Percentiles rank a stretch among this genome's conserved stretches.
These are phyloP conservation scores for Acinonyx jubatus DNA, from an alignment of 2,113 vertebrate genomes.

Conservation along the genomic window DNA sequence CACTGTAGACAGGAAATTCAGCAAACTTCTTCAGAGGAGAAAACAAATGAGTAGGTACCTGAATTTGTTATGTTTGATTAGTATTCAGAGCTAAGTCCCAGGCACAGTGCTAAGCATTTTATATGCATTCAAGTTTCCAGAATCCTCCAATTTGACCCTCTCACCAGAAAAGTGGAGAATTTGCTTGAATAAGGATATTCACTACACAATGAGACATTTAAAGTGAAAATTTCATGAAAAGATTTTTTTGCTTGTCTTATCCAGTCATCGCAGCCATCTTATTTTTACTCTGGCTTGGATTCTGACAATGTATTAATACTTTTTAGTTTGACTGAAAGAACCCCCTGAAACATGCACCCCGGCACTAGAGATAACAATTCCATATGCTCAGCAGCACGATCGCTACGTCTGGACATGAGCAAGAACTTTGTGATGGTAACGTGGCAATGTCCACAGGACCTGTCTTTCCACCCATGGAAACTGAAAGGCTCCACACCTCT, in stretches of 20 bases:
- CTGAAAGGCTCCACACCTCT: not conserved
- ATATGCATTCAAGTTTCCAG: not conserved
- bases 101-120: not conserved
- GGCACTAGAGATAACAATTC: not conserved
- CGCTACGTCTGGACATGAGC: not conserved
- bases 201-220: not conserved
- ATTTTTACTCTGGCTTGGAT: not conserved
- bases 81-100: not conserved
- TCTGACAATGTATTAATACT: not conserved
- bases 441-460: not conserved
- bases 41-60: not conserved
- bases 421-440: not conserved
- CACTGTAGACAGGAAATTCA: not conserved
- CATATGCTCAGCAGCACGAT: not conserved
- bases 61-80: not conserved
- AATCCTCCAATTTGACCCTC: not conserved
- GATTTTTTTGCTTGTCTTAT: not conserved
- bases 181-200: not conserved
- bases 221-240: not conserved
- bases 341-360: not conserved
- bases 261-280: not conserved
- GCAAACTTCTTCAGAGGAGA: not conserved
- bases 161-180: not conserved
- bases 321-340: not conserved
- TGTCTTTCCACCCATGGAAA: not conserved